Evolutionary conservation across 1,140 invertebrate species (phyloP).

Genomic region (Ruditapes philippinarum): DNA sequence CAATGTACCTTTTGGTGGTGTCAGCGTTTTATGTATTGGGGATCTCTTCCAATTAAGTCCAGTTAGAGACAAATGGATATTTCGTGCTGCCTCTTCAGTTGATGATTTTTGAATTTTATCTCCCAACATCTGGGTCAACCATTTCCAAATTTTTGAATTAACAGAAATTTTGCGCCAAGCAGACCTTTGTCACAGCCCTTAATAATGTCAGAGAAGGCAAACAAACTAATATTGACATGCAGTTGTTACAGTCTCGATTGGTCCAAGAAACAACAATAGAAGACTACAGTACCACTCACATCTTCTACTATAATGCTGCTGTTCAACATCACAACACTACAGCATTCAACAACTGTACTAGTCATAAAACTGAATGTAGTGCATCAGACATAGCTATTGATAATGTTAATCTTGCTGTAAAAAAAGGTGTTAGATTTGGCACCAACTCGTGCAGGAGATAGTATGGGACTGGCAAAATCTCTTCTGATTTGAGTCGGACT

Average conservation of each 20-base stretch:
- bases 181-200: constrained; percentile 69
- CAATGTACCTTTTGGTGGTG: constrained; percentile 64
- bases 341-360: not conserved
- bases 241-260: no score
- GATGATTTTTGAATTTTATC: not conserved
- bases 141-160: no score
- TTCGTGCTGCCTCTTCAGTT: constrained; percentile 14
- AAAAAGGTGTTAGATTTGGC: not conserved
- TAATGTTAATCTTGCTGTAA: not conserved
- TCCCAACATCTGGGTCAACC: constrained; percentile 60
- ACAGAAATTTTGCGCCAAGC: constrained; percentile 70
- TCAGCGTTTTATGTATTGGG: constrained; percentile 65
- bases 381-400: constrained; percentile 9
- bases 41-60: no score
- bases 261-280: no score
- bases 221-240: no score
- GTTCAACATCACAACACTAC: no score
- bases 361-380: no score
- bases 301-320: no score
- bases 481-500: not conserved
- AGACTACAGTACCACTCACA: constrained; percentile 37
- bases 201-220: no score
- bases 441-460: no score
- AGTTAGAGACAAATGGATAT: no score
- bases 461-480: not conserved